Conservation (phyloP, 2,113 vertebrate species). For the Antechinus stuartii region DNA sequence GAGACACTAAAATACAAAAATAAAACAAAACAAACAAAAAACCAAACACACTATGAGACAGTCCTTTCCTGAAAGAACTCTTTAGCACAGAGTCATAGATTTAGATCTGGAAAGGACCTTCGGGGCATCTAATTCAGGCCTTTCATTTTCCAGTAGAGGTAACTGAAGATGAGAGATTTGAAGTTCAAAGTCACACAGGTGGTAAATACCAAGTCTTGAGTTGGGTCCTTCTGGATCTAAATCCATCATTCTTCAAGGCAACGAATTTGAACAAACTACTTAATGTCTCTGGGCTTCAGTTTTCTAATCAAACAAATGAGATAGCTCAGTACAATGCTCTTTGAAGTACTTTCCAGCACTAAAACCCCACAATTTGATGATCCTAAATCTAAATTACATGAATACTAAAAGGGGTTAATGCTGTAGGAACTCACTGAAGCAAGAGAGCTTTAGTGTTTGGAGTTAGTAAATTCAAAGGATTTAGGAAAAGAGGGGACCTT, state of each 20-base stretch:
- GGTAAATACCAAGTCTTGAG: background rate
- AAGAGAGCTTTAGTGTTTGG: background rate
- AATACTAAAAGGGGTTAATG: background rate
- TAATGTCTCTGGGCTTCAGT: rapidly evolving
- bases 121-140: background rate
- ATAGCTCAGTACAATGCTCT: background rate
- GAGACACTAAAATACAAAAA: background rate
- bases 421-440: background rate
- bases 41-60: background rate
- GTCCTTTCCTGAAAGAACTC: background rate
- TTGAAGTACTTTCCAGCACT: background rate
- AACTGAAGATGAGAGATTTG: background rate
- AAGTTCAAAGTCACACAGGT: background rate
- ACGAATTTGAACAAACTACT: background rate
- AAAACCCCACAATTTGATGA: background rate
- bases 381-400: background rate
- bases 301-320: background rate
- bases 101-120: background rate
- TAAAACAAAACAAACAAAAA: background rate
- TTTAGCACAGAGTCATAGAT: background rate
- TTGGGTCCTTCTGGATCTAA: background rate
- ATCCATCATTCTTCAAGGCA: background rate
- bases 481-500: background rate
- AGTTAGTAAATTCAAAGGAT: background rate
- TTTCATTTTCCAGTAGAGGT: background rate